Conservation (phyloP, 2,797 vertebrate species). For the Onychomys leucogaster region DNA sequence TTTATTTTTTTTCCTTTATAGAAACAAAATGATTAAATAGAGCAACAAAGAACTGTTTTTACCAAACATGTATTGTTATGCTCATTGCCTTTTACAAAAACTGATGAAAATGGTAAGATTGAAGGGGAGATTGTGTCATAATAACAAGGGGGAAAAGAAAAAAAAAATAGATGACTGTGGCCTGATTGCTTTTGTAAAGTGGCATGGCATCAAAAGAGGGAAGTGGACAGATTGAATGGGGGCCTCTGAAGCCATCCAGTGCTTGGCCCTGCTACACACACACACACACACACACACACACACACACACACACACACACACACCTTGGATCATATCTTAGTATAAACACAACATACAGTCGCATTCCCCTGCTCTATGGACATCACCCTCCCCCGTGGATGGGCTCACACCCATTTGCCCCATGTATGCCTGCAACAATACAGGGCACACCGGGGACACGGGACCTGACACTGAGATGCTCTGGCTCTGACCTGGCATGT, state of each 20-base stretch:
- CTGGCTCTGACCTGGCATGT: not conserved
- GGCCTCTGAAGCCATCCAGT: not conserved
- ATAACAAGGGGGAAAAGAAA: conserved; percentile 77
- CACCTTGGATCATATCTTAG: conserved; percentile 17
- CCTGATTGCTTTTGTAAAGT: conserved; percentile 78
- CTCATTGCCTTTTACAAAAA: conserved; percentile 63
- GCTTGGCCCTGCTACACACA: conserved; percentile 1
- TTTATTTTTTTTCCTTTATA: conserved; percentile 74
- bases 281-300: not conserved
- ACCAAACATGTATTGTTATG: conserved; percentile 82
- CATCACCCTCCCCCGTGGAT: not conserved
- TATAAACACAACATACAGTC: not conserved
- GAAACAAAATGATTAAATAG: conserved; percentile 87
- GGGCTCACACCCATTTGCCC: not conserved
- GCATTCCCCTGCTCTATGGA: not conserved
- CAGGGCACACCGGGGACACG: not conserved
- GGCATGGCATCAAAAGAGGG: conserved; percentile 78
- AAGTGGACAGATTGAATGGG: conserved; percentile 65
- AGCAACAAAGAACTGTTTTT: conserved; percentile 86
- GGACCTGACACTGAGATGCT: not conserved
- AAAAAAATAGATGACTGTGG: conserved; percentile 75
- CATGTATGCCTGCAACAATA: not conserved
- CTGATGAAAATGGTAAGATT: conserved; percentile 84
- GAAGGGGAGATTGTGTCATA: conserved; percentile 85
- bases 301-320: not conserved